Percentiles rank a stretch among this genome's conserved stretches.
These are phyloP conservation scores for Fregetta grallaria DNA, from an alignment of 2,113 vertebrate species.

Conservation along the genomic window DNA sequence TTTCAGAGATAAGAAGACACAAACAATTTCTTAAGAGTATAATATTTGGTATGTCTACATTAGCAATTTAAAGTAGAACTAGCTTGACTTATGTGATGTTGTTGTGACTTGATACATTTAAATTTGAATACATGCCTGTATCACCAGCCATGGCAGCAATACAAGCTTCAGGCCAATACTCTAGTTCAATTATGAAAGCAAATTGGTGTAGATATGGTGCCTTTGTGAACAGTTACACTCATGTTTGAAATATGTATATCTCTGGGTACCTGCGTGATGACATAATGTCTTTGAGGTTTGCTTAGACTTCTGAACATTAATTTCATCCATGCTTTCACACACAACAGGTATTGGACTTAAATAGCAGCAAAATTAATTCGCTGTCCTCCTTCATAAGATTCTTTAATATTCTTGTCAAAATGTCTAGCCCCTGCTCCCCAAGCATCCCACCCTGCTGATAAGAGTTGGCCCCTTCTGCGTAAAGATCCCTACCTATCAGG, in stretches of 20 bases:
- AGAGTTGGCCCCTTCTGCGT: not conserved
- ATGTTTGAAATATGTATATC: not conserved
- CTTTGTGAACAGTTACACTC: not conserved
- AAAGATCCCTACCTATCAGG: not conserved
- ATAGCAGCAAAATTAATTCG: not conserved
- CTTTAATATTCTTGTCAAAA: not conserved
- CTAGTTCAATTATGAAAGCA: not conserved
- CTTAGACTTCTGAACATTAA: not conserved
- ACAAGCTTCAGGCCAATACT: not conserved
- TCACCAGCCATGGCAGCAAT: not conserved
- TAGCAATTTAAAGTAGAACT: not conserved
- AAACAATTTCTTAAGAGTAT: not conserved
- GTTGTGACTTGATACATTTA: not conserved
- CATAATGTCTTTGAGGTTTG: not conserved
- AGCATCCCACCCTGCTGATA: not conserved
- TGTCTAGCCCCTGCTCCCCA: fast-evolving
- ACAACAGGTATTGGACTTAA: not conserved
- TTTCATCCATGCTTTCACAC: not conserved
- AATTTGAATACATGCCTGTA: not conserved
- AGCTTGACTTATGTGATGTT: not conserved
- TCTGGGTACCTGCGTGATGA: not conserved
- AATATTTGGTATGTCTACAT: not conserved
- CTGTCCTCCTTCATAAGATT: not conserved
- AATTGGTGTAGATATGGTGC: not conserved
- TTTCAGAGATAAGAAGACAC: not conserved